Conservation (phyloP, 2,113 vertebrate genomes). For the Myiozetetes cayanensis region DNA sequence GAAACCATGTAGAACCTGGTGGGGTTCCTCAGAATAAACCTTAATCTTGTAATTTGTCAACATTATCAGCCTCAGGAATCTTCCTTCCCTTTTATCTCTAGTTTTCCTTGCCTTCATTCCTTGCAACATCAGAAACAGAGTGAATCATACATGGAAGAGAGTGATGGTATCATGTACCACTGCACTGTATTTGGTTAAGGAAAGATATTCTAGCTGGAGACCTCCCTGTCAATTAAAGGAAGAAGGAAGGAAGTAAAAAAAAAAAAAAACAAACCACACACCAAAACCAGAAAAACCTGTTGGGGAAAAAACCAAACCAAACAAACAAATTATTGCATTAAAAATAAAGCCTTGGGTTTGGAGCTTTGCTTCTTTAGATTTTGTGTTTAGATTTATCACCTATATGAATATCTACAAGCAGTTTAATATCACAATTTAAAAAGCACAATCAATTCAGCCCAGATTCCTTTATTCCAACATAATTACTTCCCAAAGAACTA, state of each 20-base stretch:
- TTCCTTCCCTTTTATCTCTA: neutral
- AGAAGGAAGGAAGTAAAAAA: neutral
- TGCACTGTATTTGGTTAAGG: neutral
- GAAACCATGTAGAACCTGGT: neutral
- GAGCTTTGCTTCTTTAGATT: neutral
- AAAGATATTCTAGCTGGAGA: neutral
- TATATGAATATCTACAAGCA: neutral
- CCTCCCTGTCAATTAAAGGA: neutral
- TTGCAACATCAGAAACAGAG: neutral
- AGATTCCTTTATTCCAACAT: conserved; percentile 3
- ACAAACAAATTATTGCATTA: neutral
- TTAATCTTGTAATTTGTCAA: neutral
- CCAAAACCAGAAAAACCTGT: conserved; percentile 74
- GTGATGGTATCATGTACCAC: conserved; percentile 10
- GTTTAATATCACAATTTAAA: conserved; percentile 8
- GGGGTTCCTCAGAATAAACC: neutral
- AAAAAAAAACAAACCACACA: too few relatives aligned
- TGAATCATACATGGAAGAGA: neutral
- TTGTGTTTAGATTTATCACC: neutral
- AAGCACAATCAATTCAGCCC: neutral
- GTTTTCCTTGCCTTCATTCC: neutral
- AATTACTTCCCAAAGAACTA: conserved; percentile 22
- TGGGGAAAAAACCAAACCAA: conserved; percentile 38
- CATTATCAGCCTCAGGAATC: neutral
- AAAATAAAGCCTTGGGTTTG: neutral